Evolutionary conservation across 2,888 invertebrate species (phyloP).

Genomic region (Thera britannica): DNA sequence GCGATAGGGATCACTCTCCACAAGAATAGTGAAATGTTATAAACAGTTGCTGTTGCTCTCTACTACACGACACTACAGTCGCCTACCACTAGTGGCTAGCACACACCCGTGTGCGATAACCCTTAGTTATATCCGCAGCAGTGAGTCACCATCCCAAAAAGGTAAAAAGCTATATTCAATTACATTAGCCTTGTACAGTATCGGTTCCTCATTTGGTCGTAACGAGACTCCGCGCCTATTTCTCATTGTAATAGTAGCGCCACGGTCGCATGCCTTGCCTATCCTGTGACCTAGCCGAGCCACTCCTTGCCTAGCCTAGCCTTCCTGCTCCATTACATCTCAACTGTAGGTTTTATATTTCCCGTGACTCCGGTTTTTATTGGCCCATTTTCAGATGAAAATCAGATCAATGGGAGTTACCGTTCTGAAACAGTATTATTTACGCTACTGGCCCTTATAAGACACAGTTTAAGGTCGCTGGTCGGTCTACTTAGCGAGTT

Average conservation of each 20-base stretch:
- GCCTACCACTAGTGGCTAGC: not conserved
- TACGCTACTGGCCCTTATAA: too few species aligned
- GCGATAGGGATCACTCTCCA: too few species aligned
- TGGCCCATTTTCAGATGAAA: not conserved
- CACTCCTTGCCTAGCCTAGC: slow-evolving; percentile 38
- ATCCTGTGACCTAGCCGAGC: slow-evolving; percentile 39
- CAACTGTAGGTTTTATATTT: not conserved
- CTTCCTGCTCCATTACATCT: slow-evolving; percentile 21
- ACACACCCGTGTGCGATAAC: not conserved
- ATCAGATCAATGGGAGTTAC: not conserved
- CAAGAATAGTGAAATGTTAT: too few species aligned
- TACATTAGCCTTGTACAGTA: slow-evolving; percentile 31
- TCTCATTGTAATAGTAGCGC: slow-evolving; percentile 29
- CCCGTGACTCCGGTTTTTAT: not conserved
- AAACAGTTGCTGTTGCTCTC: too few species aligned
- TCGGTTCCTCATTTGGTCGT: slow-evolving; percentile 29
- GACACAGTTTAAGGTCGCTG: too few species aligned
- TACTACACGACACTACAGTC: too few species aligned
- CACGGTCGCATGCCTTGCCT: slow-evolving; percentile 33
- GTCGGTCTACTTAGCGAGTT: too few species aligned
- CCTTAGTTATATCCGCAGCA: slow-evolving; percentile 1
- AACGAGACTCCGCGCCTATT: slow-evolving; percentile 38
- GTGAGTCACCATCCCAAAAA: slow-evolving; percentile 28
- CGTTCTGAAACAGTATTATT: too few species aligned
- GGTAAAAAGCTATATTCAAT: slow-evolving; percentile 32